Percentiles rank a stretch among this genome's conserved stretches.
These are phyloP conservation scores for Agrotis segetum DNA, from an alignment of 2,888 invertebrate species.

Conservation along the genomic window DNA sequence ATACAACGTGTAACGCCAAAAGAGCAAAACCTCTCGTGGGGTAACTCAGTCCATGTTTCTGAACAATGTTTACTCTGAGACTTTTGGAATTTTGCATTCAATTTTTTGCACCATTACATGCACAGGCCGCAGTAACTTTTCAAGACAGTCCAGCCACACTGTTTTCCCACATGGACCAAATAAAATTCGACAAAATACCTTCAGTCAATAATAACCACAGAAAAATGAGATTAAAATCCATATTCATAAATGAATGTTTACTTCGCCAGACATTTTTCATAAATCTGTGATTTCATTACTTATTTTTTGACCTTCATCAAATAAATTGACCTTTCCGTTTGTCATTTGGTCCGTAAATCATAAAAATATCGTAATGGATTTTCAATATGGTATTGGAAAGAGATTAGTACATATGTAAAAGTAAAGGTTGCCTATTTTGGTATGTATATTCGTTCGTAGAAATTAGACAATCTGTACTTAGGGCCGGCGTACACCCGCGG, in stretches of 20 bases:
- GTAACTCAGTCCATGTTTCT: too few relatives aligned
- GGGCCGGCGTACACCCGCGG: too few relatives aligned
- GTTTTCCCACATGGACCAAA: background rate
- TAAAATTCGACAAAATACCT: background rate
- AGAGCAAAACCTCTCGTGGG: too few relatives aligned
- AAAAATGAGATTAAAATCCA: background rate
- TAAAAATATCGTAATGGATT: constrained; percentile 40
- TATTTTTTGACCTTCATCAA: constrained; percentile 25
- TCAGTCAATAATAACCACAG: background rate
- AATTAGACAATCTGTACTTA: too few relatives aligned
- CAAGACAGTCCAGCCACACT: too few relatives aligned
- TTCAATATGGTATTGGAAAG: constrained; percentile 36
- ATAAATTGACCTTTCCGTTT: constrained; percentile 32
- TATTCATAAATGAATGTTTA: constrained; percentile 8
- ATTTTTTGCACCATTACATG: too few relatives aligned
- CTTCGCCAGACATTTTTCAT: constrained; percentile 6
- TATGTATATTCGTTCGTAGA: background rate
- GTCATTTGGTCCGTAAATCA: constrained; percentile 1
- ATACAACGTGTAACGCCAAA: too few relatives aligned
- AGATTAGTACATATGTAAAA: constrained; percentile 30
- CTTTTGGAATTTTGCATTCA: too few relatives aligned
- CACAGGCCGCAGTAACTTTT: too few relatives aligned
- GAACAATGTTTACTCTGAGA: too few relatives aligned
- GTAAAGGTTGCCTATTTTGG: constrained; percentile 11
- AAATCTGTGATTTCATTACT: constrained; percentile 1